Conservation (phyloP, 2,888 invertebrate genomes). For the Cephus sareptanus region DNA sequence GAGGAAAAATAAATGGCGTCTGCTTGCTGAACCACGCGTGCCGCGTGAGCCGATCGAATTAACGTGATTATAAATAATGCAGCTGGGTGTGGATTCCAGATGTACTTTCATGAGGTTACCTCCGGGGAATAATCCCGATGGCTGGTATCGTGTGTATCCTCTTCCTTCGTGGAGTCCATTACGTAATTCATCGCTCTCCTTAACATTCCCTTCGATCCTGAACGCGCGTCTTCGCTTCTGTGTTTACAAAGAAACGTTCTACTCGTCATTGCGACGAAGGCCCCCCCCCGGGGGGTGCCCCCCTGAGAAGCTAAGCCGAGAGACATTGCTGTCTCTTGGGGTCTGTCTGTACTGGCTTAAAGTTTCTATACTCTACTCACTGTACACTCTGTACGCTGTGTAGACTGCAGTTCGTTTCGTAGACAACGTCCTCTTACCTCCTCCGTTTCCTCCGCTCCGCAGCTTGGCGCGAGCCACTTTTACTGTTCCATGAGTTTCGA, state of each 20-base stretch:
- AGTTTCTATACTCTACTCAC: not conserved
- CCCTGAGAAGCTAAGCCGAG: not conserved
- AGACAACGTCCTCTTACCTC: not conserved
- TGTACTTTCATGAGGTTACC: not conserved
- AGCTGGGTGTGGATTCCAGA: not conserved
- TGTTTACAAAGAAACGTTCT: not conserved
- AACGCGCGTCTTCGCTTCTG: not conserved
- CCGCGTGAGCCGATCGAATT: not conserved
- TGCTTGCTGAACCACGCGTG: not conserved
- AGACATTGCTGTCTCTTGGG: not conserved
- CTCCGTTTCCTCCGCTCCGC: not conserved
- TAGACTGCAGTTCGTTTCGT: not conserved
- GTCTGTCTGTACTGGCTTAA: not conserved
- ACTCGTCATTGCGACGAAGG: not conserved
- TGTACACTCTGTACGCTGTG: not conserved
- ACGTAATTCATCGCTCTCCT: not conserved
- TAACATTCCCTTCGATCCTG: not conserved
- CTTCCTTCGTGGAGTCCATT: not conserved
- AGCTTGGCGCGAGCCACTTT: slow-evolving; percentile 31
- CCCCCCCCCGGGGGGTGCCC: not conserved
- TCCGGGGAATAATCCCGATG: not conserved
- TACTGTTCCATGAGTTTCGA: slow-evolving; percentile 23
- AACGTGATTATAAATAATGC: not conserved
- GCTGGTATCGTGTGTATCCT: not conserved
- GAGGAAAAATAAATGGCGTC: not conserved